Evolutionary conservation across 1,140 invertebrate genomes (phyloP), one percentile per base, ranked within the genome.

Genomic region (Berghia stephanieae): DNA sequence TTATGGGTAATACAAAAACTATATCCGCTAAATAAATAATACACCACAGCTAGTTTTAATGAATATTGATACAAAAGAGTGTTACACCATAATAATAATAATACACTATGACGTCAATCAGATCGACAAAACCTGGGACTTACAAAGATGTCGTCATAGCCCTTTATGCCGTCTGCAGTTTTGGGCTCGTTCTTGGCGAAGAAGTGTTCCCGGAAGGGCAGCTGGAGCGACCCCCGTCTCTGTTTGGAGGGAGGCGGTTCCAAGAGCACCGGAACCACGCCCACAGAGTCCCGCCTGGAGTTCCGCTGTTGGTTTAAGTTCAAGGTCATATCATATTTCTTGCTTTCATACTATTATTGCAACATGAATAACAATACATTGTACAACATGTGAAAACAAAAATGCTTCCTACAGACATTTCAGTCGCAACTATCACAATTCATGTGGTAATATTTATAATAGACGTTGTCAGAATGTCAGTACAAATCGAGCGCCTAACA

Each of bases 121-220:
- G 55, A 31, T 13, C 10, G 46, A n/a, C 10, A 49, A 13, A 31
- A n/a, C 10, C 57, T 40, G 68, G 27, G 57, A 81, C 80, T 81
- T 81, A 81, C 80, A 78, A 81, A 81, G 42, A 69, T 72, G 66
- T 81, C 80, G 36, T 81, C 80, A 43, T 55, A 70, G 38, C 73
- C 57, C 74, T 76, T 77, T 21, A 81, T 34, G 8, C 55, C 77
- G 6, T 72, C 80, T 31, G 73, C 21, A 57, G 52, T 77, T 42
- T 36, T 75, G 36, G 42, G 43, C 36, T 76, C 77, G 16, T 55
- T 74, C 57, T 78, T 77, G 52, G 55, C 72, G 77, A 79, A 81
- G 78, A 79, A 81, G 46, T 71, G 69, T 24, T 75, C 78, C 49
- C 72, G 13, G 42, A 79, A 79, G 0, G 79, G 79, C 8, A 80